Base-by-base conservation (phyloP, 2,797 vertebrate species). In the Cyclopterus lumpus region DNA sequence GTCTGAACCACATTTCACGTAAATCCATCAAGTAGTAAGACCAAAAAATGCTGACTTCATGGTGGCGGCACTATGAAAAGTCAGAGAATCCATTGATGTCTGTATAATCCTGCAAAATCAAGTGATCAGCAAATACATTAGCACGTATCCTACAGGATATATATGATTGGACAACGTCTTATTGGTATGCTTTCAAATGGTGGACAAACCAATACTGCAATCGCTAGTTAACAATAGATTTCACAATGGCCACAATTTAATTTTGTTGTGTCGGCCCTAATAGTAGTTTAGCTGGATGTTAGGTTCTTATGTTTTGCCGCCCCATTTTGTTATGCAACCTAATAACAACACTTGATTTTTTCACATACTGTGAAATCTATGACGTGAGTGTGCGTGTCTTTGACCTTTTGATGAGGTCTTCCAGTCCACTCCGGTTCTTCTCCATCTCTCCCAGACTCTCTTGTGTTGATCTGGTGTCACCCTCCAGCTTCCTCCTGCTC, bases 321-420 rank as follows among this genome's bases (percentile, higher is more conserved):
- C 42, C 42, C 16, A 20, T 11, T 40, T 73, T 53, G 16, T 53
- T 20, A 54, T 5, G 14, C 8, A 6, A 18, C 3, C 28, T 48
- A n/a, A 44, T 32, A 24, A 46, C 4, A 8, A 20, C 53, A 42
- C 12, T 46, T 24, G 8, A n/a, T 20, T 26, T 44, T 36, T 34
- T 34, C 12, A 67, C 30, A 60, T n/a, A 1, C 6, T 49, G 12
- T 40, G 15, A 55, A 40, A 30, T 18, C 2, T 28, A 12, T 1
- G 8, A 32, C 12, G 15, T 8, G 4, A 22, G 26, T 18, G 42
- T 15, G 2, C 0, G 0, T 0, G 3, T 24, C 24, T 66, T 40
- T 81, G 26, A 96, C 95, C 93, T 94, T 89, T 91, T 95, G 28
- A 95, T 85, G 55, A 95, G 78, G 16, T 95, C 94, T 42, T 95